These are phyloP conservation scores for Fistularia commersonii DNA, from an alignment of 2,797 vertebrate genomes.

Conservation along the genomic window DNA sequence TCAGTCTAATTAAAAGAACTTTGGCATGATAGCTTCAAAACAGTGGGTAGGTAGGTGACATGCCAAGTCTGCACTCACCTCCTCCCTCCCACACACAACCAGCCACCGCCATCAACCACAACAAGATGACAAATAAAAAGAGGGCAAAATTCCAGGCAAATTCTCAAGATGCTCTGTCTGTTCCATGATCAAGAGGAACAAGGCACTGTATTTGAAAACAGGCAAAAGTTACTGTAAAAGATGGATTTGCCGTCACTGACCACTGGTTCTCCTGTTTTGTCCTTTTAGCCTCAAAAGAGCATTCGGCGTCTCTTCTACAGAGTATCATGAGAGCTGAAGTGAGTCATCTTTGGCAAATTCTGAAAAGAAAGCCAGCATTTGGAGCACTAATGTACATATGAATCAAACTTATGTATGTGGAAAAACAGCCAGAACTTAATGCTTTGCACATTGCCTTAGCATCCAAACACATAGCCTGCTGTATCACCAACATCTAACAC, in stretches of 20 bases:
- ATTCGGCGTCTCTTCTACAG: constrained; percentile 28
- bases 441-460: constrained; percentile 76
- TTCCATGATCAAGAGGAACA: constrained; percentile 44
- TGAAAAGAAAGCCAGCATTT: constrained; percentile 61
- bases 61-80: constrained; percentile 63
- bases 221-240: constrained; percentile 37
- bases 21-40: constrained; percentile 59
- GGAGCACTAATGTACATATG: constrained; percentile 73
- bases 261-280: constrained; percentile 40
- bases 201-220: constrained; percentile 38
- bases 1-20: constrained; percentile 75
- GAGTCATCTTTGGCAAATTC: constrained; percentile 70
- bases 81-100: constrained; percentile 61
- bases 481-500: constrained; percentile 13
- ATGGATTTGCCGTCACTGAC: constrained; percentile 46
- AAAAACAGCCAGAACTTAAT: constrained; percentile 75
- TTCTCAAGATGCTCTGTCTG: constrained; percentile 38
- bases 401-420: constrained; percentile 67
- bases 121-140: constrained; percentile 34
- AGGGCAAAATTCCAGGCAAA: constrained; percentile 46
- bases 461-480: constrained; percentile 59
- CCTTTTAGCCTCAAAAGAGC: constrained; percentile 36
- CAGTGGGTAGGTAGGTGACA: constrained; percentile 53
- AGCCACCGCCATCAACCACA: constrained; percentile 48
- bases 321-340: constrained; percentile 55